A percentile compares a stretch with the other conserved stretches of the same genome.
These are phyloP conservation scores for Stomorhina lunata DNA, from an alignment of 2,888 invertebrate species.

Conservation along the genomic window DNA sequence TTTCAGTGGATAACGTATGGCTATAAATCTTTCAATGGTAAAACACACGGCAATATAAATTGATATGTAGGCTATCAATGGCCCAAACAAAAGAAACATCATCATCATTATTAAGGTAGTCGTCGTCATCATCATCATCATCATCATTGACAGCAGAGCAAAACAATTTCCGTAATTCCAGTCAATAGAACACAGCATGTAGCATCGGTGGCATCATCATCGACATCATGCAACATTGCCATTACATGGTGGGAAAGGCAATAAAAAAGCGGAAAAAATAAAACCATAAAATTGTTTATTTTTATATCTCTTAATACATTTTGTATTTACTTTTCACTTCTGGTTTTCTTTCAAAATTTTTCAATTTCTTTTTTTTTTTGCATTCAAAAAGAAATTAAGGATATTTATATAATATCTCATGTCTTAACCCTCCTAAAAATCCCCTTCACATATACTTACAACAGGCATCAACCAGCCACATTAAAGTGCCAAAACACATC, in stretches of 20 bases:
- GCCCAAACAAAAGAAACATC: conserved; percentile 58
- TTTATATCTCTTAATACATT: neutral
- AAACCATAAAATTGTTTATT: conserved; percentile 55
- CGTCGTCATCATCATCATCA: conserved; percentile 30
- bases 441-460: conserved; percentile 81
- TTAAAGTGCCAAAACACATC: conserved; percentile 82
- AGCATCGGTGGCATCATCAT: neutral
- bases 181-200: conserved; percentile 36
- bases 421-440: no score
- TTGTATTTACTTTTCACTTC: neutral
- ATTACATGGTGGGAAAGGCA: conserved; percentile 20
- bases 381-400: conserved; percentile 25
- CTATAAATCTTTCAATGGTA: conserved; percentile 88
- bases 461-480: conserved; percentile 85
- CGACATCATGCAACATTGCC: conserved; percentile 28
- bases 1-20: conserved; percentile 87
- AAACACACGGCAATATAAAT: conserved; percentile 89
- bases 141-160: conserved; percentile 35
- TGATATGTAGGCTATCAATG: conserved; percentile 82
- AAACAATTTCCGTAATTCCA: conserved; percentile 39
- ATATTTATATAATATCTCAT: conserved; percentile 41
- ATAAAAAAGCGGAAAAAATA: conserved; percentile 62
- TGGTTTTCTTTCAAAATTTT: neutral
- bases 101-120: neutral
- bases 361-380: neutral